Conservation (phyloP, 1,140 invertebrate genomes). For the Eupristina koningsbergeri region DNA sequence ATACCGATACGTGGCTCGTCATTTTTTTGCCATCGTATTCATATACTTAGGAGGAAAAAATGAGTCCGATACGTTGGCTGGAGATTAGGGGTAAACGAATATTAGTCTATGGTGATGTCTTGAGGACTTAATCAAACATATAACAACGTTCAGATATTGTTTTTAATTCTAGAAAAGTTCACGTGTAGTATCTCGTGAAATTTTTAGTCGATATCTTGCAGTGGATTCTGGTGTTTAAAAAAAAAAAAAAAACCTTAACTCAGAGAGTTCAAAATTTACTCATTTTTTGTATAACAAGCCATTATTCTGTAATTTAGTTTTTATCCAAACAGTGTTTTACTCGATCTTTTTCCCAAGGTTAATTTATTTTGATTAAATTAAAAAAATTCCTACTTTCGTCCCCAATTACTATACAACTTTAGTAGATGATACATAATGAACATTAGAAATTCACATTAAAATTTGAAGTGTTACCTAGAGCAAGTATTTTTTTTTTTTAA, state of each 20-base stretch:
- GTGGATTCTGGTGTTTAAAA: neutral
- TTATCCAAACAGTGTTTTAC: neutral
- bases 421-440: neutral
- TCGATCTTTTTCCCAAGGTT: neutral
- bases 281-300: neutral
- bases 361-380: neutral
- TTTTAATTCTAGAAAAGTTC: neutral
- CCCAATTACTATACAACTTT: neutral
- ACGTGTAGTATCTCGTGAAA: neutral
- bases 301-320: neutral
- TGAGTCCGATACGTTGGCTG: neutral
- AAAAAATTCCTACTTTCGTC: neutral
- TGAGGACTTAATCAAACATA: neutral
- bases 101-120: neutral
- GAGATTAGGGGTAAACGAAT: too few species aligned
- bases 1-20: neutral
- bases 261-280: neutral
- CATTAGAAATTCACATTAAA: neutral
- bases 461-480: neutral
- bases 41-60: neutral
- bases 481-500: neutral
- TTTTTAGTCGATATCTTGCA: neutral
- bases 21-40: neutral
- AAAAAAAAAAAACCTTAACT: too few species aligned
- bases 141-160: too few species aligned